These are phyloP conservation scores for Erebia ligea DNA, from an alignment of 2,888 invertebrate species.

Conservation along the genomic window DNA sequence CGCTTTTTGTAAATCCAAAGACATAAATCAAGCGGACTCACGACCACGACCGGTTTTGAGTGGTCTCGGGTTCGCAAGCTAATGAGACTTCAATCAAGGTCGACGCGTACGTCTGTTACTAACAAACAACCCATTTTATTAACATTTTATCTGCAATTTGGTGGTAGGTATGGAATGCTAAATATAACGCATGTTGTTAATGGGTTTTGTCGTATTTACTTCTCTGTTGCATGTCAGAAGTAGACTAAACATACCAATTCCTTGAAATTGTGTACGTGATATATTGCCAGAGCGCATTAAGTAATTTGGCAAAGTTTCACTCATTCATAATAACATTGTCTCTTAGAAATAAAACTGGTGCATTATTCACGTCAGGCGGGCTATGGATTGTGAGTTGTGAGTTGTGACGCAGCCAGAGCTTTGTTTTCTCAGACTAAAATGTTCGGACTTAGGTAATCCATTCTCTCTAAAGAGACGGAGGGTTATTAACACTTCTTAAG, in stretches of 20 bases:
- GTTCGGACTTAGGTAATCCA: constrained; percentile 17
- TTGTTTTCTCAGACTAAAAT: constrained; percentile 17
- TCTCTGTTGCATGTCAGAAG: constrained; percentile 6
- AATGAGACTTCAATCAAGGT: constrained; percentile 82
- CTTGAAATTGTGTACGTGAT: constrained; percentile 15
- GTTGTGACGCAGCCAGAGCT: background rate
- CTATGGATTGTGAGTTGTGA: background rate
- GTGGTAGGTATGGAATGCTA: constrained; percentile 32
- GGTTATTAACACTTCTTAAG: constrained; percentile 60
- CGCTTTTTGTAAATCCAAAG: constrained; percentile 66
- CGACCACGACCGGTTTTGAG: constrained; percentile 69
- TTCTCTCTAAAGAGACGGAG: constrained; percentile 42
- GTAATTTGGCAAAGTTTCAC: constrained; percentile 23
- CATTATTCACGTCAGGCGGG: constrained; percentile 9
- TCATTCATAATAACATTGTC: constrained; percentile 7
- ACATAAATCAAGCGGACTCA: constrained; percentile 80
- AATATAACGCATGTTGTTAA: background rate
- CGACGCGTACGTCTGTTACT: constrained; percentile 56
- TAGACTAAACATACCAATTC: constrained; percentile 19
- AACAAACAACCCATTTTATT: constrained; percentile 57
- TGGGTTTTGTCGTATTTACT: background rate
- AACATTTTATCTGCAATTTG: constrained; percentile 34
- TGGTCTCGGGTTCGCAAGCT: constrained; percentile 62
- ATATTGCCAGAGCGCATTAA: constrained; percentile 23
- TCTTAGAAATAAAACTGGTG: constrained; percentile 11